A percentile compares a stretch with the other conserved stretches of the same genome.
Evolutionary conservation across 2,113 vertebrate genomes (phyloP).

Genomic region (Centrocercus urophasianus): DNA sequence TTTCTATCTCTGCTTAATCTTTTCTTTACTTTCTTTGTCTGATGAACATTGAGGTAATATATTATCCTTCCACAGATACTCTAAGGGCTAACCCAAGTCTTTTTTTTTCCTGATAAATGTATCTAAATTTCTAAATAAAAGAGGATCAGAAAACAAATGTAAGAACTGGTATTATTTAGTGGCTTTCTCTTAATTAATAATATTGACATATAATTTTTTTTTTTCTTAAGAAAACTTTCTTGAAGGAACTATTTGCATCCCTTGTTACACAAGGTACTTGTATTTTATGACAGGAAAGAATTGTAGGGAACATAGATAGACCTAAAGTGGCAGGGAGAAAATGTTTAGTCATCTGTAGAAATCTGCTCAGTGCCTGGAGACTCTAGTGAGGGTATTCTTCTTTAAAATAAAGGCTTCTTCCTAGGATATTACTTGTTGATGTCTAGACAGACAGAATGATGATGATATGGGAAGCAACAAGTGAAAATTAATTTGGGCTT

Average conservation of each 20-base stretch:
- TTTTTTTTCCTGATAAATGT: neutral
- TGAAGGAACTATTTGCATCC: neutral
- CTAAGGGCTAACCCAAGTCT: neutral
- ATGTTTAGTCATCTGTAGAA: neutral
- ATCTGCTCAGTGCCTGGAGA: neutral
- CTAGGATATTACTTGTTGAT: neutral
- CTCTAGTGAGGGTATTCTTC: neutral
- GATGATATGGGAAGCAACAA: neutral
- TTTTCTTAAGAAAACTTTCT: neutral
- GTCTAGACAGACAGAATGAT: neutral
- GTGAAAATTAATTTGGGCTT: neutral
- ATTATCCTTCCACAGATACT: neutral
- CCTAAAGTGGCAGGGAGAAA: neutral
- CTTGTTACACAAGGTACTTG: neutral
- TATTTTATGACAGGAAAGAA: neutral
- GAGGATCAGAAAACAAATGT: neutral
- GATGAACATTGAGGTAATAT: neutral
- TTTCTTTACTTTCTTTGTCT: neutral
- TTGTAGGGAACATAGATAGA: fast-evolving
- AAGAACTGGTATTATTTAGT: neutral
- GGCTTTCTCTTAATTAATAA: neutral
- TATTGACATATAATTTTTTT: neutral
- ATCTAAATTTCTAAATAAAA: neutral
- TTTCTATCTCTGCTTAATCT: neutral
- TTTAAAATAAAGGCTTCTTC: neutral